Percentiles rank a stretch among this genome's conserved stretches.
These are phyloP conservation scores for Nineta flava DNA, from an alignment of 2,888 invertebrate species.

Conservation along the genomic window DNA sequence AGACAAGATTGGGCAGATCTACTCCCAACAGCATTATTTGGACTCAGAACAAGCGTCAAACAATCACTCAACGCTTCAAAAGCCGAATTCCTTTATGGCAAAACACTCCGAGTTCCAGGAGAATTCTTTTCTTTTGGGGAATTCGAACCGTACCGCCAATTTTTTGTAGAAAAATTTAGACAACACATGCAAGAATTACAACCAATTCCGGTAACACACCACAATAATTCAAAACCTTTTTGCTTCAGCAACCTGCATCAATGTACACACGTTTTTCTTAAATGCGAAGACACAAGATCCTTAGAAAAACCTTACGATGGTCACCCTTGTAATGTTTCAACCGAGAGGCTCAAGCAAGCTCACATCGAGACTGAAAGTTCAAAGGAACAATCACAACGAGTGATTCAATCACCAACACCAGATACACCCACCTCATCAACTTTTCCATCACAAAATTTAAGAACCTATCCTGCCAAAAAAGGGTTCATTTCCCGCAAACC, in stretches of 20 bases:
- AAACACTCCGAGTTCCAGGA: background rate
- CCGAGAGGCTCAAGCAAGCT: no score
- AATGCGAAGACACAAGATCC: no score
- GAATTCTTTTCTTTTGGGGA: background rate
- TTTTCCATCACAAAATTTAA: no score
- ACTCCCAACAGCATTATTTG: conserved; percentile 16
- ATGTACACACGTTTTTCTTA: background rate
- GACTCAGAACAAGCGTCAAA: conserved; percentile 11
- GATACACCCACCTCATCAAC: no score
- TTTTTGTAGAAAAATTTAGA: background rate
- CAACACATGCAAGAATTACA: background rate
- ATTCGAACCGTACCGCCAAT: background rate
- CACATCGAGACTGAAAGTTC: no score
- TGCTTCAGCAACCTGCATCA: background rate
- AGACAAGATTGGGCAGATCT: conserved; percentile 13
- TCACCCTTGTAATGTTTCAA: no score
- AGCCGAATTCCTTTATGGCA: background rate
- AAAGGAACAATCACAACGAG: no score
- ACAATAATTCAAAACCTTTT: background rate
- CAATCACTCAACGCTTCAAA: conserved; percentile 8
- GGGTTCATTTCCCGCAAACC: no score
- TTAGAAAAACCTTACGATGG: background rate
- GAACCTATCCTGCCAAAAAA: no score
- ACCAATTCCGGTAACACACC: background rate
- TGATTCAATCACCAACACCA: no score